phyloP scores from a whole-genome alignment of 2,888 invertebrate species.

The Brachyptera risi region DNA sequence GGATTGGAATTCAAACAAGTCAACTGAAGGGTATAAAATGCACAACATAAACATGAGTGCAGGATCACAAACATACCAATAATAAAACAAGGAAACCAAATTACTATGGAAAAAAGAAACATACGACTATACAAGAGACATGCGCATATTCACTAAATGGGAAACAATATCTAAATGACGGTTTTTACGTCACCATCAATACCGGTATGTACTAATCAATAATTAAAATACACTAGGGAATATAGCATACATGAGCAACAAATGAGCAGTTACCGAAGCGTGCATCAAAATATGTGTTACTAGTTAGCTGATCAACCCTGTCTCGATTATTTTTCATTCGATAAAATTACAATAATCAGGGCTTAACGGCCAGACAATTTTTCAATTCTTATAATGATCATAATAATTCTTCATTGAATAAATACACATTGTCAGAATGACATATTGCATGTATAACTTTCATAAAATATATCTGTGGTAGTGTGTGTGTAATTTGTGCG shows the following conservation, averaged over 20 bases:
- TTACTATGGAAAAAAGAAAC: not conserved
- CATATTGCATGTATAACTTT: too few species aligned
- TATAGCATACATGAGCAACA: not conserved
- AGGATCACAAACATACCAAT: not conserved
- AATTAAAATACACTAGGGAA: constrained; percentile 5
- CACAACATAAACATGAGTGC: constrained; percentile 10
- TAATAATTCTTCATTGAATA: too few species aligned
- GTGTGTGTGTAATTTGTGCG: too few species aligned
- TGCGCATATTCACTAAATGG: constrained; percentile 3
- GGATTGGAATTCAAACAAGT: not conserved
- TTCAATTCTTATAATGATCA: too few species aligned
- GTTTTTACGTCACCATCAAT: not conserved
- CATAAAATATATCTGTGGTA: too few species aligned
- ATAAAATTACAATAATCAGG: too few species aligned
- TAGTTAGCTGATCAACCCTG: too few species aligned
- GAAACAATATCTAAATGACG: not conserved
- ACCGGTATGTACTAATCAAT: not conserved
- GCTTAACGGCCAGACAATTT: not conserved
- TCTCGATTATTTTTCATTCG: too few species aligned
- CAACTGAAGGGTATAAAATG: not conserved
- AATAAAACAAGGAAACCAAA: not conserved
- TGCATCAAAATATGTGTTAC: constrained; percentile 21
- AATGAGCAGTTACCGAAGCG: constrained; percentile 7
- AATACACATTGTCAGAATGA: too few species aligned
- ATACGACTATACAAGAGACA: not conserved